Conservation (phyloP, 2,888 invertebrate genomes). For the Drosophila algonquin region DNA sequence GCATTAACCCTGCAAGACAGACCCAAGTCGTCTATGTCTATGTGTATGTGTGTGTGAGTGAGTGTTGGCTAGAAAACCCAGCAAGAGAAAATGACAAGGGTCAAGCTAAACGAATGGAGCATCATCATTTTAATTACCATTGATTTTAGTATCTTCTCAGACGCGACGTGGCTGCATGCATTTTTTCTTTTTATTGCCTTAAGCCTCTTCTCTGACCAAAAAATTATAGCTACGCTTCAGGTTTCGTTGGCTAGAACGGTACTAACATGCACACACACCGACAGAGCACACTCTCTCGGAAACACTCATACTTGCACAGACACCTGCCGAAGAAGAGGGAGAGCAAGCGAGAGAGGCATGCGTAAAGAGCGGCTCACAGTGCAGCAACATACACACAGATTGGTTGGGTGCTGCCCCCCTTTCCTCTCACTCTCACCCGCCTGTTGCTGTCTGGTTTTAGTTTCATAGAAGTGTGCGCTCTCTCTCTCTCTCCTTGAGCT, state of each 20-base stretch:
- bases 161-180: constrained; percentile 73
- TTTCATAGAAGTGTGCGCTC: constrained; percentile 18
- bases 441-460: constrained; percentile 28
- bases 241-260: constrained; percentile 76
- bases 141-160: constrained; percentile 32
- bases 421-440: constrained; percentile 16
- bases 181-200: constrained; percentile 47
- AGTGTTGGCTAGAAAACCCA: constrained; percentile 58
- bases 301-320: constrained; percentile 15
- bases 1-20: constrained; percentile 78
- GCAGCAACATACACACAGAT: constrained; percentile 47
- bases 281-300: constrained; percentile 22
- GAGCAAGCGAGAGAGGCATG: constrained; percentile 29
- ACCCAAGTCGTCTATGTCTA: constrained; percentile 10
- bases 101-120: constrained; percentile 52
- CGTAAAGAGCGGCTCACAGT: constrained; percentile 63
- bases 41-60: constrained; percentile 18
- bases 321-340: constrained; percentile 52
- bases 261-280: constrained; percentile 61
- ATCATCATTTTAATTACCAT: constrained; percentile 15
- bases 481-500: constrained; percentile 39
- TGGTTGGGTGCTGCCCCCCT: constrained; percentile 54
- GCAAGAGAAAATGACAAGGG: constrained; percentile 61
- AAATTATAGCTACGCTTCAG: constrained; percentile 76
- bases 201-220: constrained; percentile 55